Conservation (phyloP, 2,888 invertebrate species). For the Fragum sueziense region DNA sequence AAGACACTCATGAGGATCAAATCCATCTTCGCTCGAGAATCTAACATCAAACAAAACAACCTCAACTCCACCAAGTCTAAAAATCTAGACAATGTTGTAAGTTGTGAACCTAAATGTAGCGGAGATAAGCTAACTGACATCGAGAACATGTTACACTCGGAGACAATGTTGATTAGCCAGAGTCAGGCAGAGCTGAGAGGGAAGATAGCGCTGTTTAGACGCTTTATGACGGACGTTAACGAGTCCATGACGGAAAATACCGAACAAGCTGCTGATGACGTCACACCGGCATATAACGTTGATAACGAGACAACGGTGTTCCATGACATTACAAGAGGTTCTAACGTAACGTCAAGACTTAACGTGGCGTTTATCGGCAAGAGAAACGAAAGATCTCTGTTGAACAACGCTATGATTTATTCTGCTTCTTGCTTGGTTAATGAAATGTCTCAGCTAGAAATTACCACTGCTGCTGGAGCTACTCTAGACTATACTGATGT, state of each 20-base stretch:
- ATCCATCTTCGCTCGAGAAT: neutral
- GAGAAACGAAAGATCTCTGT: neutral
- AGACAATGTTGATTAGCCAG: neutral
- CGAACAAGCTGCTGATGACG: neutral
- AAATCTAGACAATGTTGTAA: neutral
- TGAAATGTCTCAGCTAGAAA: neutral
- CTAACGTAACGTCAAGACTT: neutral
- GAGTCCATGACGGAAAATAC: neutral
- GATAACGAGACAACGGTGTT: neutral
- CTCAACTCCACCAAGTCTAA: neutral
- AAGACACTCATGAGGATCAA: constrained; percentile 6
- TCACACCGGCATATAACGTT: neutral
- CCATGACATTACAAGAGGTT: neutral
- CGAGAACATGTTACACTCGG: constrained; percentile 8
- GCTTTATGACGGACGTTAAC: constrained; percentile 3
- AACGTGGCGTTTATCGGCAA: neutral
- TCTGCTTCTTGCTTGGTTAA: neutral
- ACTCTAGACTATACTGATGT: constrained; percentile 7
- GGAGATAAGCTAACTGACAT: constrained; percentile 11
- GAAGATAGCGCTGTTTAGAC: constrained; percentile 5
- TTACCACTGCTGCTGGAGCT: neutral
- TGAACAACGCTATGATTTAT: constrained; percentile 14
- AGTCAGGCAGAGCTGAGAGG: neutral
- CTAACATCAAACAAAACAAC: neutral
- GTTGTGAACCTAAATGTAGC: neutral